Conservation (phyloP, 2,888 invertebrate species). For the Mylabris sibirica region DNA sequence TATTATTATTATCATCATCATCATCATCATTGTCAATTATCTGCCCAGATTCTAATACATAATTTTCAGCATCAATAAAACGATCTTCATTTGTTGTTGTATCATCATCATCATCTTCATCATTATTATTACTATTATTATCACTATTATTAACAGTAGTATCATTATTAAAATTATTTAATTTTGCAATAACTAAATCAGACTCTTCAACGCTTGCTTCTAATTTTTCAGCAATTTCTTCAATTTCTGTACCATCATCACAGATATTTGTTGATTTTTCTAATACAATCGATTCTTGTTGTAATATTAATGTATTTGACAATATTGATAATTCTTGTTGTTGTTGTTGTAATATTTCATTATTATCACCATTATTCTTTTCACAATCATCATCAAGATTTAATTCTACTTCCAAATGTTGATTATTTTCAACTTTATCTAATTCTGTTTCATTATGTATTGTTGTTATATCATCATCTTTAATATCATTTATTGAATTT, state of each 20-base stretch:
- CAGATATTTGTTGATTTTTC: slow-evolving; percentile 59
- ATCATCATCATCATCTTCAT: slow-evolving; percentile 63
- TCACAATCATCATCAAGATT: slow-evolving; percentile 32
- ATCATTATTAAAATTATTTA: slow-evolving; percentile 25
- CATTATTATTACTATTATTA: slow-evolving; percentile 39
- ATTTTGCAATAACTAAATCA: slow-evolving; percentile 57
- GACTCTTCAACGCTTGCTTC: slow-evolving; percentile 60
- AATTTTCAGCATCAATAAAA: slow-evolving; percentile 82
- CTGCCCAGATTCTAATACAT: slow-evolving; percentile 73
- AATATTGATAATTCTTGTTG: slow-evolving; percentile 46
- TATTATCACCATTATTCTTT: not conserved
- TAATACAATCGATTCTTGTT: slow-evolving; percentile 56
- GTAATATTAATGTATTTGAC: slow-evolving; percentile 59
- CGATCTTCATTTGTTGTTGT: slow-evolving; percentile 65
- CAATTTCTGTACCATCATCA: slow-evolving; percentile 36
- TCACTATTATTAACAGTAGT: slow-evolving; percentile 19
- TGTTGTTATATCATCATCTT: not conserved
- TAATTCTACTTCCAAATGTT: slow-evolving; percentile 37
- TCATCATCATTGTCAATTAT: slow-evolving; percentile 53
- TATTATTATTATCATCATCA: slow-evolving; percentile 19
- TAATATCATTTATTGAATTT: not conserved
- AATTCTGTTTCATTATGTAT: not conserved
- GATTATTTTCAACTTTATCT: slow-evolving; percentile 29
- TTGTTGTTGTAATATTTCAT: slow-evolving; percentile 5
- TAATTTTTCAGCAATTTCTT: slow-evolving; percentile 55